Evolutionary conservation across 2,113 vertebrate genomes (phyloP).

Genomic region (Canis aureus): DNA sequence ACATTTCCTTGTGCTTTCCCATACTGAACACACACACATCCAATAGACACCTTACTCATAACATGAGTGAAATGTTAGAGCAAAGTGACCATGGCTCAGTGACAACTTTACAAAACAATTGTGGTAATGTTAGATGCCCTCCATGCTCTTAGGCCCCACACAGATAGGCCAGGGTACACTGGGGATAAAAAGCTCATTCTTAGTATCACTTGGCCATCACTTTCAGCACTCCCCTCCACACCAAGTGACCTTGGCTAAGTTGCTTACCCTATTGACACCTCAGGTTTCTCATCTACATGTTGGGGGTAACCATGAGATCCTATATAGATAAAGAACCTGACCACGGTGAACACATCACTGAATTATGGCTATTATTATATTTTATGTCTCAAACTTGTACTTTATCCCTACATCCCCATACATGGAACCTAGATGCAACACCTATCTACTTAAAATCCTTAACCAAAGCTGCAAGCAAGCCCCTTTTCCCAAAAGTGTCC

Average conservation of each 20-base stretch:
- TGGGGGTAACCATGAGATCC: not conserved
- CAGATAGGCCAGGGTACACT: not conserved
- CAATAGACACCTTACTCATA: not conserved
- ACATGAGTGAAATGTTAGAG: not conserved
- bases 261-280: not conserved
- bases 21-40: not conserved
- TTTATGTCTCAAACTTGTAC: not conserved
- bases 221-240: not conserved
- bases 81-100: not conserved
- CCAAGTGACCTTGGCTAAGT: not conserved
- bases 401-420: not conserved
- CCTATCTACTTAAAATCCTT: not conserved
- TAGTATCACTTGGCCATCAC: accelerated
- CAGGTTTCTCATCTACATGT: not conserved
- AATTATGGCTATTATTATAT: not conserved
- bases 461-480: not conserved
- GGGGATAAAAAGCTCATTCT: not conserved
- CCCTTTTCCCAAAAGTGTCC: not conserved
- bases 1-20: not conserved
- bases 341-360: not conserved
- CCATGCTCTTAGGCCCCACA: not conserved
- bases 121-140: not conserved
- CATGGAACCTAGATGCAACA: not conserved
- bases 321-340: not conserved
- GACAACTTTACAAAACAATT: not conserved